Base-by-base conservation (phyloP, 1,140 invertebrate genomes). In the Grapholita molesta region DNA sequence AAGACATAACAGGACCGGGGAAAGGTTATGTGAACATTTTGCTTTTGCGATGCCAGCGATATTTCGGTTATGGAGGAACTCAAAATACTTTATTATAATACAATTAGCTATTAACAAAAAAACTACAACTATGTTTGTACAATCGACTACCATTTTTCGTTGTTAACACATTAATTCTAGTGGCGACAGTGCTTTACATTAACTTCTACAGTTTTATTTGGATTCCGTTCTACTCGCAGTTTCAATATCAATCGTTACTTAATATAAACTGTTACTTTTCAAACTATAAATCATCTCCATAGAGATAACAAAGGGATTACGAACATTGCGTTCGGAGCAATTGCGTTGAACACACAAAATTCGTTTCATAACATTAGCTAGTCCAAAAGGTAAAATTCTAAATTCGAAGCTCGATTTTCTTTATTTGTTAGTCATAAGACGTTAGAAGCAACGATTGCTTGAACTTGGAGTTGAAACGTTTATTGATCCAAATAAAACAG, bases 1-100 rank as follows among this genome's bases (percentile, higher is more conserved):
- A n/a, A 84, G 76, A 82, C 23, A 32, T 73, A 86, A 76, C 69
- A 82, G 83, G 78, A 75, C 69, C 78, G 82, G 80, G 75, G 76
- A 71, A 70, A 91, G 89, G 89, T 91, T 85, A 91, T 91, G 89
- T 91, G 89, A 91, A 91, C 89, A 91, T 91, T 91, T 91, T 87
- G 89, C 89, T 91, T 91, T 91, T 87, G 89, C 89, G 89, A 90
- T 91, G 81, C 84, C 85, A 88, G 85, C 86, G 85, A 83, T 83
- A 28, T 55, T 5, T 61, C 55, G 55, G 55, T n/a, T 28, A 74
- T 69, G 32, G 66, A 66, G 12, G 71, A 67, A 74, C 57, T 75
- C 77, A 76, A 86, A 84, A 80, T 61, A n/a, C 75, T 71, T 76
- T 78, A 67, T 76, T 77, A 73, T 64, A 81, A 70, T 75, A 68